Conservation (phyloP, 2,888 invertebrate genomes). For the Limenitis camilla region DNA sequence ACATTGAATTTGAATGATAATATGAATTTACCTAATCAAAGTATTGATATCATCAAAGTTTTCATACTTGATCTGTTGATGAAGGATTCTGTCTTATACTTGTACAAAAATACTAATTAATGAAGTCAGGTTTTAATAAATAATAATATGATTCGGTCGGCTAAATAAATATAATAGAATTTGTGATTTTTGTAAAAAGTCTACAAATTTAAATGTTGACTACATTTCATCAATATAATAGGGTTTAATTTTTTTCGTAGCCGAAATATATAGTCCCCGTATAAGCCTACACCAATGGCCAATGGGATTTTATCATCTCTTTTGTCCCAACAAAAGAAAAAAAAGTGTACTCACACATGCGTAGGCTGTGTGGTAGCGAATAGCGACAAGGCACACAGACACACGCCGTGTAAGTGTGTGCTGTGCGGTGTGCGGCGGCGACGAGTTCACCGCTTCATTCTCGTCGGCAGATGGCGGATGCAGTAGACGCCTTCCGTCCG, state of each 20-base stretch:
- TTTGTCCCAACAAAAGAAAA: slow-evolving; percentile 62
- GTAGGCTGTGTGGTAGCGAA: background rate
- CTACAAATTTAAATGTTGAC: background rate
- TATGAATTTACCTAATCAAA: too few species aligned
- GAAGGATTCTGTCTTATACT: too few species aligned
- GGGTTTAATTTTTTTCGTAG: slow-evolving; percentile 30
- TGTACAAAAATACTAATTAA: too few species aligned
- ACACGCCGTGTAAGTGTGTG: background rate
- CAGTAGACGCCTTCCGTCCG: slow-evolving; percentile 70
- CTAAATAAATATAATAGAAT: too few species aligned
- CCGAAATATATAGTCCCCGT: slow-evolving; percentile 20
- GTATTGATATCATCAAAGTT: too few species aligned
- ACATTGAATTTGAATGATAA: too few species aligned
- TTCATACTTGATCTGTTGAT: too few species aligned
- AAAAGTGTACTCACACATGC: slow-evolving; percentile 55
- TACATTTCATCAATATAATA: slow-evolving; percentile 22
- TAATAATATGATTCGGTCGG: too few species aligned
- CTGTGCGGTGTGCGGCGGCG: slow-evolving; percentile 31
- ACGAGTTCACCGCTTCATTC: slow-evolving; percentile 69
- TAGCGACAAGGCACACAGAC: background rate
- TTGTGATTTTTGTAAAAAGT: too few species aligned
- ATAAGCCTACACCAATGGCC: slow-evolving; percentile 32
- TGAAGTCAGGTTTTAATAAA: too few species aligned
- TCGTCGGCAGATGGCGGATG: slow-evolving; percentile 75
- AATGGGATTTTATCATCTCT: slow-evolving; percentile 47